Conservation (phyloP, 2,888 invertebrate genomes). For the Capitulum mitella region DNA sequence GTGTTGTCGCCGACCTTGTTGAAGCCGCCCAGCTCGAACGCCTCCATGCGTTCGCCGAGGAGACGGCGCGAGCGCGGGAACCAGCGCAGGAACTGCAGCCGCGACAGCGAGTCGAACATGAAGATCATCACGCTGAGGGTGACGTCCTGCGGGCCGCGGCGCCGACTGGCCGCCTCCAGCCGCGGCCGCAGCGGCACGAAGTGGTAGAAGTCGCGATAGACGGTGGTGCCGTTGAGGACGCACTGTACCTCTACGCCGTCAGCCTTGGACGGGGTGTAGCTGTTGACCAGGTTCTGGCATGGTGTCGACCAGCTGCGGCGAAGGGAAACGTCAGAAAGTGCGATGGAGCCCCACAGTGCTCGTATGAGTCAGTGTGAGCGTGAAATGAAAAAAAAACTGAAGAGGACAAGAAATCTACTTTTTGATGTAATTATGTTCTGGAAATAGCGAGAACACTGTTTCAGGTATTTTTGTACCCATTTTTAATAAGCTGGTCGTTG, state of each 20-base stretch:
- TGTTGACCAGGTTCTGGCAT: background rate
- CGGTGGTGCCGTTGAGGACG: conserved; percentile 32
- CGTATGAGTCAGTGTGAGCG: too few relatives aligned
- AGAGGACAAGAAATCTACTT: too few relatives aligned
- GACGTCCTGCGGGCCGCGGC: conserved; percentile 33
- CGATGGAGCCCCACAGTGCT: too few relatives aligned
- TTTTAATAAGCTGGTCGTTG: too few relatives aligned
- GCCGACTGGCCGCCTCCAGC: background rate
- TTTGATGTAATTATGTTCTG: too few relatives aligned
- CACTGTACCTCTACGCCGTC: conserved; percentile 30
- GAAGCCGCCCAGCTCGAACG: conserved; percentile 42
- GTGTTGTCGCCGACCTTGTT: conserved; percentile 87
- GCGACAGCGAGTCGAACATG: conserved; percentile 45
- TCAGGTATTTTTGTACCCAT: too few relatives aligned
- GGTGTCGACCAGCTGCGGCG: too few relatives aligned
- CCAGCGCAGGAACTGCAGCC: conserved; percentile 44
- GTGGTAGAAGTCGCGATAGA: conserved; percentile 39
- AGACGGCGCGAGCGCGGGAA: too few relatives aligned
- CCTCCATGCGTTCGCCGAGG: conserved; percentile 40
- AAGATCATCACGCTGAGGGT: conserved; percentile 42
- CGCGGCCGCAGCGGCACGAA: conserved; percentile 32
- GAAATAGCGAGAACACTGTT: too few relatives aligned
- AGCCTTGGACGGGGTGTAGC: conserved; percentile 21
- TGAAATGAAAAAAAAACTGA: too few relatives aligned
- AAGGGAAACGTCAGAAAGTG: too few relatives aligned